A percentile compares a stretch with the other conserved stretches of the same genome.
Conservation (phyloP, 2,797 vertebrate genomes). For the Protosalanx chinensis region DNA sequence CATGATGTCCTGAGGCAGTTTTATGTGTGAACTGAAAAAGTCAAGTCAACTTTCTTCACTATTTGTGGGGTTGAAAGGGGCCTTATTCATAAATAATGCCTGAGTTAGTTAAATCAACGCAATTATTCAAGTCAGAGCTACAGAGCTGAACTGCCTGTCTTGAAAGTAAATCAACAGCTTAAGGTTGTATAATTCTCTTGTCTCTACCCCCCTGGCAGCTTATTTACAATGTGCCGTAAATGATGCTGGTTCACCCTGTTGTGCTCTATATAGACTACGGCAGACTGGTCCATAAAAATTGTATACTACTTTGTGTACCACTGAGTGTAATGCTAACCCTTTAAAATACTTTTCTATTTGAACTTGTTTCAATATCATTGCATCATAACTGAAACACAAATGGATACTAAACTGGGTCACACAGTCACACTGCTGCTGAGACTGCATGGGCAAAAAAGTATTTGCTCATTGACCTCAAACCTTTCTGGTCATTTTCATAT, state of each 20-base stretch:
- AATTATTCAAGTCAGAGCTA: background rate
- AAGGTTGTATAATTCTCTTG: background rate
- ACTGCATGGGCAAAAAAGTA: conserved; percentile 10
- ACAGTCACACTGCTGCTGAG: background rate
- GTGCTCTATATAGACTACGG: too few species aligned
- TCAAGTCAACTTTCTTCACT: too few species aligned
- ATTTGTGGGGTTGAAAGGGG: too few species aligned
- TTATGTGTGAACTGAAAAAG: background rate
- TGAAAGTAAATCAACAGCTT: background rate
- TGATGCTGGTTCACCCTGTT: background rate
- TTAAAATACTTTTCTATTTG: too few species aligned
- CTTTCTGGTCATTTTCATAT: conserved; percentile 44
- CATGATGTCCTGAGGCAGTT: background rate
- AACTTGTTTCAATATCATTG: too few species aligned
- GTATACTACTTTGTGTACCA: too few species aligned
- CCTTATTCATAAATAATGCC: too few species aligned
- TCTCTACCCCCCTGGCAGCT: background rate
- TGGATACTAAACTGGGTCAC: too few species aligned
- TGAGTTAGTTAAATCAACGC: background rate
- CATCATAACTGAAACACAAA: too few species aligned
- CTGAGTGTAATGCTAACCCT: too few species aligned
- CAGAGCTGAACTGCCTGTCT: background rate
- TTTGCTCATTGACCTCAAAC: conserved; percentile 34
- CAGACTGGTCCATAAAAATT: too few species aligned
- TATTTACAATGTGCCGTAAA: background rate